Conservation (phyloP, 2,797 vertebrate species). For the Amniataba percoides region DNA sequence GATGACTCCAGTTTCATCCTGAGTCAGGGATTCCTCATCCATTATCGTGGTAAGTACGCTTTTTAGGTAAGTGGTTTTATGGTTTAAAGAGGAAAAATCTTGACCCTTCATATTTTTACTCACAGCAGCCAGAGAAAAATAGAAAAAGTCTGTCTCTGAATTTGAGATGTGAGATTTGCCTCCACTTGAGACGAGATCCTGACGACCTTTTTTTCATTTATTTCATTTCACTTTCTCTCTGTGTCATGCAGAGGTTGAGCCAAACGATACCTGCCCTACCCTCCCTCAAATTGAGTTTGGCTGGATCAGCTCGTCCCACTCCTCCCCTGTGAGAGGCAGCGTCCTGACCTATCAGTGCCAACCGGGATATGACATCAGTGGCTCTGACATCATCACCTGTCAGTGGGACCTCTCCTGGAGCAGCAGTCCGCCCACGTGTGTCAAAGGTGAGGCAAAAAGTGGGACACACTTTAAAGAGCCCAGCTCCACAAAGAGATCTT, state of each 20-base stretch:
- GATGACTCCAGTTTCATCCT: conserved; percentile 91
- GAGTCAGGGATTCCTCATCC: conserved; percentile 93
- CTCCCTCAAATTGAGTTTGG: conserved; percentile 91
- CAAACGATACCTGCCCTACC: conserved; percentile 92
- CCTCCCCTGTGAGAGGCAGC: conserved; percentile 91
- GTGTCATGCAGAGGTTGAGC: conserved; percentile 89
- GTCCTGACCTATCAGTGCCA: conserved; percentile 95
- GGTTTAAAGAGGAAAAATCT: not conserved
- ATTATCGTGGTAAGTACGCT: conserved; percentile 87
- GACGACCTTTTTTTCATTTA: not conserved
- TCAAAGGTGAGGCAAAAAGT: conserved; percentile 87
- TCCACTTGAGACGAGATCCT: not conserved
- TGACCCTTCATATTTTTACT: not conserved
- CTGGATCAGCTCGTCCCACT: conserved; percentile 93
- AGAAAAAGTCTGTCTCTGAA: not conserved
- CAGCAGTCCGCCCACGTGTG: conserved; percentile 91
- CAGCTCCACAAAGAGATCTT: not conserved
- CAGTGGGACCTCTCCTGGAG: conserved; percentile 97
- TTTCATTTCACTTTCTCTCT: conserved; percentile 7
- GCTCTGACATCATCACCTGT: conserved; percentile 95
- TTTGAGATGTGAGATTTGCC: not conserved
- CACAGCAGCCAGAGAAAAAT: not conserved
- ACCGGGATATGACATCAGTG: conserved; percentile 93
- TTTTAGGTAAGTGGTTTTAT: not conserved
- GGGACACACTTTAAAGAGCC: too few species aligned